A percentile compares a stretch with the other conserved stretches of the same genome.
Conservation (phyloP, 2,888 invertebrate genomes). For the Crocallis elinguaria region DNA sequence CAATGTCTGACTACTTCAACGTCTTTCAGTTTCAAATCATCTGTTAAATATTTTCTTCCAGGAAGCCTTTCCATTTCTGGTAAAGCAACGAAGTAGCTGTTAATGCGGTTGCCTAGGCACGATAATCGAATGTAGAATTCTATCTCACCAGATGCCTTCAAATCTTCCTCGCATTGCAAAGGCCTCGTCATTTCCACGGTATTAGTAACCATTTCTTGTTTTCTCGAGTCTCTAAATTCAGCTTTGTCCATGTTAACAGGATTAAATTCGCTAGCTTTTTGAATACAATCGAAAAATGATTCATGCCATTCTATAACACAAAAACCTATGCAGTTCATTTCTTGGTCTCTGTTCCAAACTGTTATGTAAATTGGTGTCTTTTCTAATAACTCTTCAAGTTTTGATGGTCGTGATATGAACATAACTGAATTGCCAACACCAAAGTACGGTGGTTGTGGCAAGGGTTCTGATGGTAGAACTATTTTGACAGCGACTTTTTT, state of each 20-base stretch:
- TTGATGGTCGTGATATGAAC: constrained; percentile 73
- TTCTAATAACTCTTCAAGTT: constrained; percentile 64
- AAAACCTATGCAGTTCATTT: constrained; percentile 71
- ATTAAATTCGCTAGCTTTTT: constrained; percentile 64
- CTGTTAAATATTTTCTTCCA: constrained; percentile 71
- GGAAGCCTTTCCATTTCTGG: constrained; percentile 80
- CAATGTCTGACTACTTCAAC: constrained; percentile 77
- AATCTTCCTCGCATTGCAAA: constrained; percentile 75
- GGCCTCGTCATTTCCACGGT: constrained; percentile 67
- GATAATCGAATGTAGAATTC: constrained; percentile 69
- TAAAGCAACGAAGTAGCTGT: constrained; percentile 69
- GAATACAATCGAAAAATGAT: constrained; percentile 67
- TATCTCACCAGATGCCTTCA: constrained; percentile 74
- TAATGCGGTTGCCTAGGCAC: constrained; percentile 71
- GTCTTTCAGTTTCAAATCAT: constrained; percentile 74
- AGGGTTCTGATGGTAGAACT: constrained; percentile 70
- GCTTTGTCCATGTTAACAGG: constrained; percentile 72
- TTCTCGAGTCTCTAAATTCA: constrained; percentile 67
- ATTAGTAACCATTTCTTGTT: constrained; percentile 69
- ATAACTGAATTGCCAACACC: constrained; percentile 76
- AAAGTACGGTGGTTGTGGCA: constrained; percentile 77
- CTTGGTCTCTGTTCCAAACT: constrained; percentile 78
- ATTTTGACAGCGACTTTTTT: constrained; percentile 54
- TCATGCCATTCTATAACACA: constrained; percentile 71
- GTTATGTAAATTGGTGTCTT: constrained; percentile 74